phyloP scores from a whole-genome alignment of 2,113 vertebrate genomes.

The Aptenodytes patagonicus region DNA sequence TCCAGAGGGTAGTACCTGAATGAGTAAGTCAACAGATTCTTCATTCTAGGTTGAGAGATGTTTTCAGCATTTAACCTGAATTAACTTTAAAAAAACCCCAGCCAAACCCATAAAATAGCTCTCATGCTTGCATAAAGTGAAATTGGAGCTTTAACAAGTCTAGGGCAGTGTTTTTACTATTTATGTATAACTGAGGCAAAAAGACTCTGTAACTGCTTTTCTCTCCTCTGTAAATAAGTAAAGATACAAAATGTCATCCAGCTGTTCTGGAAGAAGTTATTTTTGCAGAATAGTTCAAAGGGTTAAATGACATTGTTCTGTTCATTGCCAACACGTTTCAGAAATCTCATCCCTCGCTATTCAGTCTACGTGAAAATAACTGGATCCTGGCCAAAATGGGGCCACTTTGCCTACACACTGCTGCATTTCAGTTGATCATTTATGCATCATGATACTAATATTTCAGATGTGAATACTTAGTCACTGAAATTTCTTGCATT shows the following conservation, averaged over 20 bases:
- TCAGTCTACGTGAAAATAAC: conserved; percentile 4
- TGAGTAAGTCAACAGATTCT: background rate
- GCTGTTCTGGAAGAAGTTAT: background rate
- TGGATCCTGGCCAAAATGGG: conserved; percentile 23
- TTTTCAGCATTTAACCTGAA: background rate
- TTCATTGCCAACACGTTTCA: background rate
- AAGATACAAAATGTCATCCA: background rate
- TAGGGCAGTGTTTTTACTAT: background rate
- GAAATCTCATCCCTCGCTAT: background rate
- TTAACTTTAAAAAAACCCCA: background rate
- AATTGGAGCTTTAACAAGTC: background rate
- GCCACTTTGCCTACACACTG: background rate
- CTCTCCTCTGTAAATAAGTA: background rate
- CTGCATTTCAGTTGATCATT: background rate
- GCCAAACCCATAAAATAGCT: background rate
- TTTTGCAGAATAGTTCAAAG: background rate
- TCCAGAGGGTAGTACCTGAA: background rate
- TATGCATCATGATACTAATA: background rate
- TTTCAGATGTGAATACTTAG: background rate
- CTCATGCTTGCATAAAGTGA: background rate
- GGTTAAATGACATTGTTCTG: conserved; percentile 17
- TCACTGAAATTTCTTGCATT: background rate
- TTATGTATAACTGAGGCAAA: background rate
- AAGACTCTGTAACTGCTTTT: background rate
- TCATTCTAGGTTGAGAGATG: background rate